Base-by-base conservation (phyloP, 2,888 invertebrate genomes). In the Harpagoxenus sublaevis region DNA sequence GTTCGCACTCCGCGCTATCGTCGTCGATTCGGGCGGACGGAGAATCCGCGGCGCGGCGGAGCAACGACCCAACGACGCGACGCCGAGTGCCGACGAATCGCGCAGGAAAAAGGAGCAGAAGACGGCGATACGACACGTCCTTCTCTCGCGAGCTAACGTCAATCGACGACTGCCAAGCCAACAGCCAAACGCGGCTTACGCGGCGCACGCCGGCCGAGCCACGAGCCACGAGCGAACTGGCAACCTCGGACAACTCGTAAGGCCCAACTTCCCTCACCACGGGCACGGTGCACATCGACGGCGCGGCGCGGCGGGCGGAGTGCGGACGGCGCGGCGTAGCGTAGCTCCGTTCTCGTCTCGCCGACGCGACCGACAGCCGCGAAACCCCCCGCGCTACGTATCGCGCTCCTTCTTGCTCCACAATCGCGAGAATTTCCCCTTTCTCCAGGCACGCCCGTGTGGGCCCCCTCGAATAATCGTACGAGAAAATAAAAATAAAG, bases 181-280 rank as follows among this genome's bases (percentile, higher is more conserved):
- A 84, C 88, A 87, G 75, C 15, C 71, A 63, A 83, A 79, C 75
- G 31, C 3, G 31, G 3, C 1, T 23, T 23, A 31, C 35, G 77
- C 70, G 70, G 63, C 74, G 73, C 65, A 74, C 90, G 87, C 90
- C 88, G 88, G 89, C 83, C 85, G 77, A 85, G 88, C 85, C 86
- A 74, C 85, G 68, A 83, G 74, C 88, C 86, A 74, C 85, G 68
- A 83, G 74, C 88, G 79, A 92, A 91, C 91, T 92, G 92, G 92
- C 92, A 92, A 92, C 92, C 85, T 88, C 90, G 92, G 87, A 89
- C 63, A 57, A 81, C 83, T 79, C 81, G 87, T 89, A 92, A 92
- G 92, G 92, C 92, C 92, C 92, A 90, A 90, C 89, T 89, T 86
- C 87, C 81, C 88, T 86, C 83, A 83, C 89, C 74, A 60, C 8